Base-by-base conservation (phyloP, 2,113 vertebrate genomes). In the Lutjanus erythropterus region DNA sequence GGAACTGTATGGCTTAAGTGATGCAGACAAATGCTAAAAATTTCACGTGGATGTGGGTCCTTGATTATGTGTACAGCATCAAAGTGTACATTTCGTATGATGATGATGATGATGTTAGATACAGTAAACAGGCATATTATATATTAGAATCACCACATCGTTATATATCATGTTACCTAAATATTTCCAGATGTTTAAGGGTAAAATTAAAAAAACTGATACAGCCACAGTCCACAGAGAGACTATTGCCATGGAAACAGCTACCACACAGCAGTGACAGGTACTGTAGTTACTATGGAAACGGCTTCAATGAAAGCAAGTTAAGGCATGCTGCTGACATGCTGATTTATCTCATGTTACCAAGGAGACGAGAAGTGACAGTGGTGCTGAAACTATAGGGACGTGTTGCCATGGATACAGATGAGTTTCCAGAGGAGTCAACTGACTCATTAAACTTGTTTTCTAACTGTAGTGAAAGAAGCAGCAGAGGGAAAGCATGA, bases 251-350 rank as follows among this genome's bases (percentile, higher is more conserved):
- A 81, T 73, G 66, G 81, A 56, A 71, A 89, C 80, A 74, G 35
- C 15, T 2, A 80, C 47, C 47, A 37, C 25, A 79, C 59, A 50
- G 50, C 59, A 53, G 49, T n/a, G 58, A 55, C 42, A 69, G 59
- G 73, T 55, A 33, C 79, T 68, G 80, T 61, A 1, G 90, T 87
- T 81, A 73, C 86, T 60, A 86, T 86, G 79, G 87, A 72, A 81
- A 91, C 81, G 9, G 29, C 62, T 71, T 78, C 29, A 68, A 8
- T 53, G 49, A 44, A 78, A 47, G 56, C 42, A 27, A 47, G 61
- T 77, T 66, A 39, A 37, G 41, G 41, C 80, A 44, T 37, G 69
- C 42, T 59, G 68, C 78, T 86, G 73, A 78, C 71, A 60, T 9
- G 53, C 55, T 59, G 21, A 83, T 73, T 79, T 75, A 44, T 86